These are phyloP conservation scores for Drosophila melanosoma DNA, from an alignment of 2,888 invertebrate genomes.

Conservation along the genomic window DNA sequence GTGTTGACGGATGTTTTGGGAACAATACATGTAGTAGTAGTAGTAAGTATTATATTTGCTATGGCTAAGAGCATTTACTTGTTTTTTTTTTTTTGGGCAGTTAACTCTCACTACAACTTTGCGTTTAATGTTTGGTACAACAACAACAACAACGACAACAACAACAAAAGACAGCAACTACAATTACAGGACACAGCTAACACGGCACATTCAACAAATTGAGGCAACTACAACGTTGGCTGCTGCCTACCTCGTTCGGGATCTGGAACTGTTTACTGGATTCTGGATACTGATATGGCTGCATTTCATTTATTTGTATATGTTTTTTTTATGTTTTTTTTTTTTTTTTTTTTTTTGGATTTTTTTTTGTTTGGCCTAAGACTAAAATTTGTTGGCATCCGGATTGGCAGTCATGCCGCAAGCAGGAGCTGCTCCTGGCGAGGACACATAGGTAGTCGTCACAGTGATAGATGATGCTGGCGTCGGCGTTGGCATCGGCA, in stretches of 20 bases:
- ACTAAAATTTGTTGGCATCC: slow-evolving; percentile 83
- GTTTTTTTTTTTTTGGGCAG: slow-evolving; percentile 17
- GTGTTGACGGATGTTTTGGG: slow-evolving; percentile 16
- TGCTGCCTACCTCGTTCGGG: slow-evolving; percentile 44
- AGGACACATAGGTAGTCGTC: slow-evolving; percentile 71
- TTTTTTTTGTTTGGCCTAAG: slow-evolving; percentile 19
- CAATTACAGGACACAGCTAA: slow-evolving; percentile 53
- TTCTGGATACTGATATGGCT: slow-evolving; percentile 43
- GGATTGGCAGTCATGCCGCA: slow-evolving; percentile 71
- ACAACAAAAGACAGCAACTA: slow-evolving; percentile 58
- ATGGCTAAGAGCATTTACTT: slow-evolving; percentile 12
- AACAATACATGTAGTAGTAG: slow-evolving; percentile 25
- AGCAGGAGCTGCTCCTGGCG: slow-evolving; percentile 72
- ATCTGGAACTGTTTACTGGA: slow-evolving; percentile 20
- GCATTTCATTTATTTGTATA: slow-evolving; percentile 28
- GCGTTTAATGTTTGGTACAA: slow-evolving; percentile 37
- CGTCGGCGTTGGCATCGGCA: slow-evolving; percentile 37
- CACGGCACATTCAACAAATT: slow-evolving; percentile 42
- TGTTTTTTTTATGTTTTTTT: neutral
- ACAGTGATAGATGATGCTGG: slow-evolving; percentile 47
- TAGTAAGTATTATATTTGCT: slow-evolving; percentile 1
- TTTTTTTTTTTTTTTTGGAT: neutral
- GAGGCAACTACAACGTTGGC: slow-evolving; percentile 37
- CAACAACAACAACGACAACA: slow-evolving; percentile 56
- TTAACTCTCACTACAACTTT: slow-evolving; percentile 59